Evolutionary conservation across 2,888 invertebrate genomes (phyloP), one percentile per base, ranked within the genome.

Genomic region (Adineta ricciae): DNA sequence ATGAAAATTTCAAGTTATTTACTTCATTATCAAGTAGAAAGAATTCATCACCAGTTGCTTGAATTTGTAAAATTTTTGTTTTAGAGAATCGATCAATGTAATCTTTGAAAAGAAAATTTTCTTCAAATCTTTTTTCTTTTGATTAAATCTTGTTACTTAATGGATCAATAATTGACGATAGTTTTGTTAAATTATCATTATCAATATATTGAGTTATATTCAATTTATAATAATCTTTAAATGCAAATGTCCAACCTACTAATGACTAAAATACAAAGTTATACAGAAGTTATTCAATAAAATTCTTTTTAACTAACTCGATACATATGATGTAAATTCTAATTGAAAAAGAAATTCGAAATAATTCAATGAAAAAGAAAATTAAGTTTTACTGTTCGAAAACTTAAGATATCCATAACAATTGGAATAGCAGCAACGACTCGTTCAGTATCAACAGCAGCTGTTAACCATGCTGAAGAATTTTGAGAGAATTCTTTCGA

Each of bases 231-330:
- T 89, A 89, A 85, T 88, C 88, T 19, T 87, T 86, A 84, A 89
- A 88, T n/a, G 88, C 88, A 82, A 88, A 88, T 14, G 89, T 88
- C 89, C 89, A 89, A 32, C 89, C 89, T 36, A 88, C 88, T 24
- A 88, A 86, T 9, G 88, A 88, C 78, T 78, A 78, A 41, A 78
- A n/a, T 1, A n/a, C 14, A n/a, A 41, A 5, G 11, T 41, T 78
- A 41, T 38, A 38, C 24, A 41, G 41, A 78, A 27, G 9, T 38
- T 73, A 1, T 41, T 0, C 24, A 7, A 84, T 24, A 24, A 36
- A 8, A 46, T 46, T 46, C 46, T 54, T 41, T n/a, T 78, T 21
- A 41, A 41, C 78, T 24, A 41, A 78, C 78, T 41, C 88, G 86
- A 85, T 87, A 89, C 83, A 88, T 87, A 86, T 89, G 88, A 84